phyloP scores from a whole-genome alignment of 2,113 vertebrate species.

The Onychostoma macrolepis region DNA sequence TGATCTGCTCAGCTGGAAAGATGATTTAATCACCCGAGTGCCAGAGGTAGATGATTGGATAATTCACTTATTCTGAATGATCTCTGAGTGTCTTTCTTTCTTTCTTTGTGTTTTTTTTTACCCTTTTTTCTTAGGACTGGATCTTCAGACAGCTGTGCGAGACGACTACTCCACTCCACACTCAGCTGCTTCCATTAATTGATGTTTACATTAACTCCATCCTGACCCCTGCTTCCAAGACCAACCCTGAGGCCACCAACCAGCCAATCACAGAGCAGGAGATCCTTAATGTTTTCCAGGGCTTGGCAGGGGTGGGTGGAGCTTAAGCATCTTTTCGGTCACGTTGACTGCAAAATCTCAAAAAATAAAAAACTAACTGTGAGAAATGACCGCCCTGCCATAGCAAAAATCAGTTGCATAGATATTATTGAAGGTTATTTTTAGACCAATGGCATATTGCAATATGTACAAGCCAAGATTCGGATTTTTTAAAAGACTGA shows the following conservation, averaged over 20 bases:
- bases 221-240: conserved; percentile 95
- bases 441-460: not conserved
- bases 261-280: conserved; percentile 97
- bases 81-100: not conserved
- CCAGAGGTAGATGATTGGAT: conserved; percentile 37
- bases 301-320: conserved; percentile 80
- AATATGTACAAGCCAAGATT: not conserved
- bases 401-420: not conserved
- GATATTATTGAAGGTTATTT: conserved; percentile 24
- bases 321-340: not conserved
- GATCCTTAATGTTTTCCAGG: conserved; percentile 92
- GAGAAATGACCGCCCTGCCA: conserved; percentile 11
- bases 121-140: conserved; percentile 83
- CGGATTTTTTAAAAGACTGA: not conserved
- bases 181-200: conserved; percentile 92
- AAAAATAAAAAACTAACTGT: not conserved
- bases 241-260: conserved; percentile 97
- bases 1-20: conserved; percentile 26
- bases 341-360: not conserved
- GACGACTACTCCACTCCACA: conserved; percentile 92
- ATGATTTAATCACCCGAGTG: conserved; percentile 37
- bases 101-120: conserved; percentile 74
- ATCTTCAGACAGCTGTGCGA: conserved; percentile 96
- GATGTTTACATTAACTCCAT: conserved; percentile 98
- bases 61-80: conserved; percentile 28